These are phyloP conservation scores for Microcebus lehilahytsara DNA, from an alignment of 2,113 vertebrate genomes.

Conservation along the genomic window DNA sequence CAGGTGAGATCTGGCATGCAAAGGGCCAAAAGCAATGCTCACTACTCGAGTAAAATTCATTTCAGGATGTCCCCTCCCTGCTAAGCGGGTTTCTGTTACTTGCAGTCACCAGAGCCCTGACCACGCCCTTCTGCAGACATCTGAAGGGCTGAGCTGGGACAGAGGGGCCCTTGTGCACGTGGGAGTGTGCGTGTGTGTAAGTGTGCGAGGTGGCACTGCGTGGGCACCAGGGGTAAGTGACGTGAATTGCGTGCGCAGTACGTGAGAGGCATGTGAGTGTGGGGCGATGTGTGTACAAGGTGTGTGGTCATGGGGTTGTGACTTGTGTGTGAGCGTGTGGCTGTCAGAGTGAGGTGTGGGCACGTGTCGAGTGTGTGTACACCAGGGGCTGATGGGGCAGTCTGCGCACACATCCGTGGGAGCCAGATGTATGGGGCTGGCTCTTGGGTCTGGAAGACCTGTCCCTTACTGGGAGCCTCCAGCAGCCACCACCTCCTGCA, in stretches of 20 bases:
- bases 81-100: background rate
- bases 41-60: accelerated
- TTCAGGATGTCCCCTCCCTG: background rate
- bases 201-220: background rate
- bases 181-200: background rate
- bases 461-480: background rate
- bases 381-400: background rate
- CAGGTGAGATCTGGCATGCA: background rate
- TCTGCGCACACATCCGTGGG: background rate
- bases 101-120: background rate
- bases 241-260: background rate
- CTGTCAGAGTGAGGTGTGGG: background rate
- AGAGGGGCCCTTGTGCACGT: background rate
- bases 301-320: background rate
- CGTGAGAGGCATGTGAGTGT: background rate
- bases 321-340: background rate
- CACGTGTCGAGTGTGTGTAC: background rate
- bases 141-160: background rate
- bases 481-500: no score
- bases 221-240: background rate
- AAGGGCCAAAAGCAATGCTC: background rate
- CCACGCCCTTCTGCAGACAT: background rate
- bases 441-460: background rate
- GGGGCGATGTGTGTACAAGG: background rate
- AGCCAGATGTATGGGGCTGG: background rate